Base-by-base conservation (phyloP, 2,888 invertebrate genomes). In the Hecatera dysodea region DNA sequence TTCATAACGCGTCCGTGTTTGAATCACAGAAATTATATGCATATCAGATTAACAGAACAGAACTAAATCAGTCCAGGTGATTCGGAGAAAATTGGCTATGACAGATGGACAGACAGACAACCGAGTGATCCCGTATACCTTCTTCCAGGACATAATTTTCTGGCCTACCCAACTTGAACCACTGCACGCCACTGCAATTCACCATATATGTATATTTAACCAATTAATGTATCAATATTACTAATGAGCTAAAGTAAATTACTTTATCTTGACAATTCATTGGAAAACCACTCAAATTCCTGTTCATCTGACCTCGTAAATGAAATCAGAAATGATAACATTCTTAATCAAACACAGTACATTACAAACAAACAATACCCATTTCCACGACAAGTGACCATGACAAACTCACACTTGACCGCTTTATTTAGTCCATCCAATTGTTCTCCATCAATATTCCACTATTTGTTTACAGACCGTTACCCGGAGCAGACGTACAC, bases 381-480 rank as follows among this genome's bases (percentile, higher is more conserved):
- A 64, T 52, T 56, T 46, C 9, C 22, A 78, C 15, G 39, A 39
- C 4, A 15, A 5, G 4, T 27, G 19, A 50, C n/a, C 46, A n/a
- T 55, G 17, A 15, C 12, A 7, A 11, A 15, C 33, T 69, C 52
- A 53, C 60, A 48, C 75, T 67, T 75, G 75, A 53, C 52, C 46
- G 46, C 56, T 42, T 72, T 53, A 29, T 72, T 66, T 42, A 33
- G 42, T 7, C 11, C 24, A 22, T 62, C 33, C 67, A 70, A 56
- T 76, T 69, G 55, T 70, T 55, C 60, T 36, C 46, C 33, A 39
- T 42, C 48, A 39, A 56, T 69, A 42, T 46, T 60, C 67, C 46
- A 48, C 19, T 65, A 78, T 65, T 78, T 62, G 62, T 78, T 67
- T 68, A 64, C 60, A 46, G 60, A 22, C 66, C 42, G 71, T 64